Evolutionary conservation across 2,113 vertebrate species (phyloP), one percentile per base, ranked within the genome.

Genomic region (Panurus biarmicus): DNA sequence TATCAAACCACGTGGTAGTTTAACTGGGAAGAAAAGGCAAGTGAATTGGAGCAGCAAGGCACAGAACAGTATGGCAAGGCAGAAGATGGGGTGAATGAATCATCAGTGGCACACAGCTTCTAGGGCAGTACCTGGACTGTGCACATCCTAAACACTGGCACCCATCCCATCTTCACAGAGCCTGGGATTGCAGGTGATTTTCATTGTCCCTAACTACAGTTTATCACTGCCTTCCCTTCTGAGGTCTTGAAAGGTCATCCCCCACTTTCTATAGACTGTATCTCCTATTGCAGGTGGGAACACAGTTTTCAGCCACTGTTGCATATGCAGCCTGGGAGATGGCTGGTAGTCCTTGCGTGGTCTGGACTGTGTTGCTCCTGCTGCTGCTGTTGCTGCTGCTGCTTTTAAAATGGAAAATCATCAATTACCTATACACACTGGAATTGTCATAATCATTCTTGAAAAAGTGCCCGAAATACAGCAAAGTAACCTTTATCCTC

Each of bases 101-200:
- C 14, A 24, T 24, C 14, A 47, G 10, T 26, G 33, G 6, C 17
- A 51, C 10, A 33, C 2, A 9, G 8, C 40, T 1, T 1, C 22
- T 33, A 51, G 28, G 26, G 24, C 16, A 45, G 24, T 12, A 26
- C 12, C 44, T 81, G 57, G 38, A 48, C 56, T 3, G 2, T 16
- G 42, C 10, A 73, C 19, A 19, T 21, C 25, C 18, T 29, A 22
- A 26, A 10, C 26, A 17, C 26, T 85, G 51, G 6, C 16, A 70
- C 5, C 8, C 16, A 54, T 47, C 1, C 7, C 17, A 77, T 70
- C 58, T 54, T 62, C 65, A 58, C 28, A 54, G 14, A 53, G 14
- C 28, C 44, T 73, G 20, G 14, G 33, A 29, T 40, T 58, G 60
- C 22, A 62, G 33, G 9, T 3, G 7, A 66, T 14, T 45, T 53